These are phyloP conservation scores for Leptodactylus fallax DNA, from an alignment of 2,797 vertebrate species.

Conservation along the genomic window DNA sequence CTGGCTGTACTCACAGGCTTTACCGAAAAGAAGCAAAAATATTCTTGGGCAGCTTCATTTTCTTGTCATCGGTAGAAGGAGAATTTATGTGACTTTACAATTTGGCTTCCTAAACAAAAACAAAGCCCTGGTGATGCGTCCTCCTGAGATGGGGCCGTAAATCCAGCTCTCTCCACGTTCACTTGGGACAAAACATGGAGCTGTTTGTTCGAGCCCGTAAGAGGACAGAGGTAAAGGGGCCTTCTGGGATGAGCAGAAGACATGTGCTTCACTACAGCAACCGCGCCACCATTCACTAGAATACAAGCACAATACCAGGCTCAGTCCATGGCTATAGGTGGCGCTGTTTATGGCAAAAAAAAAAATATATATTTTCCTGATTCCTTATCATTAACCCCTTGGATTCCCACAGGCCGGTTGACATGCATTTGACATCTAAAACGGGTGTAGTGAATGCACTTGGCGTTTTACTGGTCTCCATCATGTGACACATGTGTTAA, in stretches of 20 bases:
- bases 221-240: background rate
- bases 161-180: background rate
- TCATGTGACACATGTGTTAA: too few relatives aligned
- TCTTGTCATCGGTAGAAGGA: constrained; percentile 41
- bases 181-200: background rate
- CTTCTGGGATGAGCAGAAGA: background rate
- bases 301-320: too few relatives aligned
- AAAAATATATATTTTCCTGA: too few relatives aligned
- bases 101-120: constrained; percentile 47
- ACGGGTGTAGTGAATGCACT: too few relatives aligned
- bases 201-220: background rate
- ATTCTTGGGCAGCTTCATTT: constrained; percentile 32
- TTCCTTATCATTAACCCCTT: too few relatives aligned
- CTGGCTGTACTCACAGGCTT: constrained; percentile 27
- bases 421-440: too few relatives aligned
- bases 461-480: too few relatives aligned
- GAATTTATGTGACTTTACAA: constrained; percentile 43
- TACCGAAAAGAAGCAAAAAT: constrained; percentile 19
- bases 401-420: too few relatives aligned
- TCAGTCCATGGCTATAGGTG: too few relatives aligned
- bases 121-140: constrained; percentile 19
- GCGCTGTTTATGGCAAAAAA: too few relatives aligned
- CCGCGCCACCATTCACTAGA: too few relatives aligned
- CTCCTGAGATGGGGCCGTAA: constrained; percentile 20
- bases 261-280: too few relatives aligned